phyloP scores from a whole-genome alignment of 2,888 invertebrate species.

The Liopterus haemorrhoidalis region DNA sequence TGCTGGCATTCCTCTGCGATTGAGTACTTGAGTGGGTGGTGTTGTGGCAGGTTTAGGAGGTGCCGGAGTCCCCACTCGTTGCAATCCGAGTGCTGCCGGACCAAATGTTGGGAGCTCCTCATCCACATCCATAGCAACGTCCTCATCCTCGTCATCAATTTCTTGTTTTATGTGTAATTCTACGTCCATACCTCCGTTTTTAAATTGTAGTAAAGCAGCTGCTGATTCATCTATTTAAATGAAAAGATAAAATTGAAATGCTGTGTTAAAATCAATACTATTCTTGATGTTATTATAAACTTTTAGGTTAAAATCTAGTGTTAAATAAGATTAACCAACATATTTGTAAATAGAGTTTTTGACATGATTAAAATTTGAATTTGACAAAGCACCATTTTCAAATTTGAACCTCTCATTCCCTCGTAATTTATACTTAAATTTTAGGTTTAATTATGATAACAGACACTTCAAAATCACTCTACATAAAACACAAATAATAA shows the following conservation, averaged over 20 bases:
- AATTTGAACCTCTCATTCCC: slow-evolving; percentile 41
- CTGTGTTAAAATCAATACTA: slow-evolving; percentile 3
- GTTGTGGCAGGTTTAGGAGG: slow-evolving; percentile 61
- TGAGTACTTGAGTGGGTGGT: slow-evolving; percentile 73
- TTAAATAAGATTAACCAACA: no score
- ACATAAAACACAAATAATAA: slow-evolving; percentile 17
- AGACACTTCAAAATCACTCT: no score
- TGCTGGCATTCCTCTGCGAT: slow-evolving; percentile 84
- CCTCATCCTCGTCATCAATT: slow-evolving; percentile 56
- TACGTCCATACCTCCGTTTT: slow-evolving; percentile 48
- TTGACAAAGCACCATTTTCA: slow-evolving; percentile 44
- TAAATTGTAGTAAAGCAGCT: slow-evolving; percentile 51
- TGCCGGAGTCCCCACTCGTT: slow-evolving; percentile 74
- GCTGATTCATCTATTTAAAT: slow-evolving; percentile 49
- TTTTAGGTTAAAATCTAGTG: no score
- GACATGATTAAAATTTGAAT: slow-evolving; percentile 39
- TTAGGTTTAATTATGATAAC: no score
- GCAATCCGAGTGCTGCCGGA: slow-evolving; percentile 73
- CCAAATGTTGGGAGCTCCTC: slow-evolving; percentile 67
- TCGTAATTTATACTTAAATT: slow-evolving; percentile 25
- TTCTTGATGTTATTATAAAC: no score
- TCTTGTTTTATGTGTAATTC: slow-evolving; percentile 33
- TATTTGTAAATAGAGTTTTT: slow-evolving; percentile 18
- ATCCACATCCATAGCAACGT: slow-evolving; percentile 50
- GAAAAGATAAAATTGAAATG: slow-evolving; percentile 6